Evolutionary conservation across 2,113 vertebrate species (phyloP), one percentile per base, ranked within the genome.

Genomic region (Seriola rivoliana): DNA sequence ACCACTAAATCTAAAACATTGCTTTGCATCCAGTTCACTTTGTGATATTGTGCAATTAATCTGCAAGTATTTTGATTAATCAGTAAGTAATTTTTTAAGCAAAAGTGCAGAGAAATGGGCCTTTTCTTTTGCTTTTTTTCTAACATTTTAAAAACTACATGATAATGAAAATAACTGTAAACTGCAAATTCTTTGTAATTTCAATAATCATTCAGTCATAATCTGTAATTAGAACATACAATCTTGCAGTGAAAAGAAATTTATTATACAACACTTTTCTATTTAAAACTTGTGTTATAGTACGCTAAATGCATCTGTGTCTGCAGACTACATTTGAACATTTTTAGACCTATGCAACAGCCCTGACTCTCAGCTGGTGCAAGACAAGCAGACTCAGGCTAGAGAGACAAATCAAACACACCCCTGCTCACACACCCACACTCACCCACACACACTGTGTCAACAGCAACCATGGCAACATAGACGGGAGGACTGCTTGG

Each of bases 381-480:
- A 32, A 81, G 73, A 69, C 50, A 55, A 85, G 67, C 72, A 71
- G 42, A 70, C 64, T 65, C 42, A 63, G 42, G 58, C 7, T 48
- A 34, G 63, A 81, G 71, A 46, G 74, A 73, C 63, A 75, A 48
- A 88, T 79, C 77, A 83, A 72, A 89, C 86, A 90, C 80, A 83
- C 86, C 85, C 84, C 81, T 76, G 64, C 36, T 62, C 42, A 70
- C 52, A 52, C 67, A 81, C 80, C 74, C 77, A 19, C 80, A 16
- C 46, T 32, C 29, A 42, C 75, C 59, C 38, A 52, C 44, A 75
- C 63, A 84, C 66, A 62, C 83, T 84, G 88, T 85, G 92, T 92
- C 89, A 94, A 93, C 91, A 93, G 80, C 80, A 88, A 69, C 91
- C 84, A 90, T 88, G 82, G 90, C 32, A 88, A 93, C 90, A 57